Percentiles rank a stretch among this genome's conserved stretches.
Conservation (phyloP, 1,140 invertebrate genomes). For the Drosophila gunungcola region DNA sequence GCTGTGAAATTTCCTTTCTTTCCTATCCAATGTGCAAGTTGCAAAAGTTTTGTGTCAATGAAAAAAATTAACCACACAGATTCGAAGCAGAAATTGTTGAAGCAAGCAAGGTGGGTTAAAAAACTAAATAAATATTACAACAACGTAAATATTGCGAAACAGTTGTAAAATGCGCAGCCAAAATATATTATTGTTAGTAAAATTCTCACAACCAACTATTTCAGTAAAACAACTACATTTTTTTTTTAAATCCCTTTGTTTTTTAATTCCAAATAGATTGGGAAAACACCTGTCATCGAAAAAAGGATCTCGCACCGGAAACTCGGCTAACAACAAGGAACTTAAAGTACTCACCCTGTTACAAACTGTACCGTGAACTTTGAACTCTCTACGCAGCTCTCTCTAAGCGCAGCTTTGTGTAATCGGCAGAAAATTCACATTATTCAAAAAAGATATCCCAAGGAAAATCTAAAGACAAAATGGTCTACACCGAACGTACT, state of each 20-base stretch:
- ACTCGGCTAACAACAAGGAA: constrained; percentile 90
- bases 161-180: too few species aligned
- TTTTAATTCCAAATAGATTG: constrained; percentile 85
- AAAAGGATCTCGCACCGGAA: constrained; percentile 89
- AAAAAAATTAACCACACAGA: constrained; percentile 72
- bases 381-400: constrained; percentile 19
- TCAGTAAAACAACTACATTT: too few species aligned
- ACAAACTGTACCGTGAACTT: constrained; percentile 89
- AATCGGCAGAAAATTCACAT: constrained; percentile 40
- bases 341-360: constrained; percentile 90
- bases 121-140: not conserved
- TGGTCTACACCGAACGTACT: constrained; percentile 79
- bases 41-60: constrained; percentile 83
- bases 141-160: too few species aligned
- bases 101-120: constrained; percentile 57
- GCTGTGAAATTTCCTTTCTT: constrained; percentile 38
- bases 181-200: too few species aligned
- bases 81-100: constrained; percentile 67
- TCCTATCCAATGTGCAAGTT: constrained; percentile 65
- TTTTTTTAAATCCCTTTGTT: not conserved
- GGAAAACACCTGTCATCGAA: constrained; percentile 88
- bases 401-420: constrained; percentile 37
- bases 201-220: too few species aligned
- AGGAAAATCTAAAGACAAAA: constrained; percentile 35
- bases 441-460: constrained; percentile 15